Base-by-base conservation (phyloP, 2,113 vertebrate genomes). In the Xenotilapia flavipinnis region DNA sequence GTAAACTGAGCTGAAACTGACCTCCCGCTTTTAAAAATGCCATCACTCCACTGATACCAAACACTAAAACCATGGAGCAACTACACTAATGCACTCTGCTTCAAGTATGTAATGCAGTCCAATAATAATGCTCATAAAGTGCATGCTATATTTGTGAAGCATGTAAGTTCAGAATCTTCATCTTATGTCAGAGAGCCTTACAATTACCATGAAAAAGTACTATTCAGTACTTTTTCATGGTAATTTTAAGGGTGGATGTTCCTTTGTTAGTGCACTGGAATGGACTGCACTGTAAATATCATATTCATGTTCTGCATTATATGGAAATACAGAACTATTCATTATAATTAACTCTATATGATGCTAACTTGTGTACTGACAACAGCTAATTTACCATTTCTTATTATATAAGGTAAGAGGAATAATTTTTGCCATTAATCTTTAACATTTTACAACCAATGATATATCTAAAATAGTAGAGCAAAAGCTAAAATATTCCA, bases 171-270 rank as follows among this genome's bases (percentile, higher is more conserved):
- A 47, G 15, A 75, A 7, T 45, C 40, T 47, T 45, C 13, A 73
- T 45, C 38, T 23, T 45, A 28, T 47, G 9, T 28, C 68, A 26
- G 13, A 73, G 38, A 73, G 40, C 7, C 56, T 60, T 60, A 60
- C 1, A 60, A 60, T 60, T 31, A 60, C 28, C 28, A 60, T 60
- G 56, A 31, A 60, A 31, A 60, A 17, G 28, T 60, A 60, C 14
- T 60, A 8, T 0, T 0, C 13, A 45, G 65, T 42, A 40, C n/a
- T 23, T 45, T 75, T 75, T 45, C 13, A 73, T 47, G 21, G 14
- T 47, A 10, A 75, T 28, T 75, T 3, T 73, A 73, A 70, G 13
- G 21, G 21, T 73, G n/a, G 2, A 42, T 42, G 38, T 45, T 73
- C 38, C 40, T 28, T 75, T 28, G 23, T 47, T 47, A 47, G 21